Percentiles rank a stretch among this genome's conserved stretches.
Evolutionary conservation across 2,888 invertebrate species (phyloP).

Genomic region (Xylota sylvarum): DNA sequence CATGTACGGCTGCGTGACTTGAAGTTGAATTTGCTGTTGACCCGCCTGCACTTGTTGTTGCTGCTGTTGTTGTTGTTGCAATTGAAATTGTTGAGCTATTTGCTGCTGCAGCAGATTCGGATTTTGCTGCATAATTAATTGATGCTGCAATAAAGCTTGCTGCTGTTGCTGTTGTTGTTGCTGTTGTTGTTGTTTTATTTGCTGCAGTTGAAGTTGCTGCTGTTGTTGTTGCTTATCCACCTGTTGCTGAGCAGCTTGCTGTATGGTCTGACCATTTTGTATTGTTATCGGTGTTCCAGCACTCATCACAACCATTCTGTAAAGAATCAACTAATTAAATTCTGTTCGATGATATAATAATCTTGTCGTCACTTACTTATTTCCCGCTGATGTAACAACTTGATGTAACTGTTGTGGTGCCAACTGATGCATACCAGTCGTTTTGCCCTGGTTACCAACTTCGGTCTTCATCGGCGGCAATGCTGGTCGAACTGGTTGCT

Average conservation of each 20-base stretch:
- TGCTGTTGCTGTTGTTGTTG: slow-evolving; percentile 81
- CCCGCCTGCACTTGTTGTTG: slow-evolving; percentile 81
- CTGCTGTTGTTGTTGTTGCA: slow-evolving; percentile 80
- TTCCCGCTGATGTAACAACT: slow-evolving; percentile 85
- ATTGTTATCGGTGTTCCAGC: slow-evolving; percentile 83
- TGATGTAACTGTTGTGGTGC: slow-evolving; percentile 85
- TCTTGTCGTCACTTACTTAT: slow-evolving; percentile 84
- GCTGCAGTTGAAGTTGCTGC: slow-evolving; percentile 80
- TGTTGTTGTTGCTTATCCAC: slow-evolving; percentile 83
- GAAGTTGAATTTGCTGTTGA: slow-evolving; percentile 81
- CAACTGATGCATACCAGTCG: slow-evolving; percentile 83
- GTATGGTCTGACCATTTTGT: slow-evolving; percentile 83
- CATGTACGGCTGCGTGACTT: slow-evolving; percentile 84
- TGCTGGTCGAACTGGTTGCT: slow-evolving; percentile 89
- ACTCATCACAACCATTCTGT: slow-evolving; percentile 85
- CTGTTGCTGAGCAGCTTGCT: slow-evolving; percentile 83
- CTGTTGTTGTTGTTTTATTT: slow-evolving; percentile 82
- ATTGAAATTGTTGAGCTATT: slow-evolving; percentile 80
- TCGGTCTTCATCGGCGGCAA: slow-evolving; percentile 87
- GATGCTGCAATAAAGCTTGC: slow-evolving; percentile 82
- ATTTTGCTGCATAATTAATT: slow-evolving; percentile 81
- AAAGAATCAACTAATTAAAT: slow-evolving; percentile 28
- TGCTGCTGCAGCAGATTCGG: slow-evolving; percentile 81
- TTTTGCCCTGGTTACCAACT: slow-evolving; percentile 88
- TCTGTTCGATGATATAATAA: not conserved